Conservation (phyloP, 2,888 invertebrate species). For the Rhimphoctona megacephalus region DNA sequence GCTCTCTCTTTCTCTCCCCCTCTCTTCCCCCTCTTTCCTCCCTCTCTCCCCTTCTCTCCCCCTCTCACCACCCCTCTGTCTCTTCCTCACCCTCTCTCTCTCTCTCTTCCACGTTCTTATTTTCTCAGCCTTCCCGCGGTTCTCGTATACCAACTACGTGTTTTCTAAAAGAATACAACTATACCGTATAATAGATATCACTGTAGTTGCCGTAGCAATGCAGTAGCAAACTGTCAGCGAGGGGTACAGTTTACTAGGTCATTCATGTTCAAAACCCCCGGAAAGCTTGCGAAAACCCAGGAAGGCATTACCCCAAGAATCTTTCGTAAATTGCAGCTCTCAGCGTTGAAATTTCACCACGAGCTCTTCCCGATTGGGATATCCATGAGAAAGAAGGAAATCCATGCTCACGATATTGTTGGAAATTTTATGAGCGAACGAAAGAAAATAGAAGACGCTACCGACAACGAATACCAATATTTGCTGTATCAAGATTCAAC, state of each 20-base stretch:
- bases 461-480: constrained; percentile 67
- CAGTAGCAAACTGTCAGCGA: constrained; percentile 23
- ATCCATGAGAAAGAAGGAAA: constrained; percentile 31
- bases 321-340: constrained; percentile 55
- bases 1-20: not conserved
- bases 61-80: too few species aligned
- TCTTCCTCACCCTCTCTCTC: not conserved
- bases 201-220: constrained; percentile 39
- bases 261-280: constrained; percentile 35
- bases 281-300: constrained; percentile 42
- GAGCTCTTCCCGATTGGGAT: constrained; percentile 21
- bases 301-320: constrained; percentile 53
- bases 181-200: constrained; percentile 3
- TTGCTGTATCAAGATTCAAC: constrained; percentile 59
- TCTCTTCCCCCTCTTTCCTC: too few species aligned
- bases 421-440: constrained; percentile 41
- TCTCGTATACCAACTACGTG: constrained; percentile 40
- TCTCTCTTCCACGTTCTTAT: too few species aligned
- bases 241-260: constrained; percentile 48
- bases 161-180: constrained; percentile 53
- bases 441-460: constrained; percentile 61
- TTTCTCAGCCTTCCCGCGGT: constrained; percentile 10
- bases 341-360: constrained; percentile 29
- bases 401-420: constrained; percentile 47
- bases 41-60: too few species aligned